Evolutionary conservation across 2,888 invertebrate genomes (phyloP).

Genomic region (Barypeithes pellucidus): DNA sequence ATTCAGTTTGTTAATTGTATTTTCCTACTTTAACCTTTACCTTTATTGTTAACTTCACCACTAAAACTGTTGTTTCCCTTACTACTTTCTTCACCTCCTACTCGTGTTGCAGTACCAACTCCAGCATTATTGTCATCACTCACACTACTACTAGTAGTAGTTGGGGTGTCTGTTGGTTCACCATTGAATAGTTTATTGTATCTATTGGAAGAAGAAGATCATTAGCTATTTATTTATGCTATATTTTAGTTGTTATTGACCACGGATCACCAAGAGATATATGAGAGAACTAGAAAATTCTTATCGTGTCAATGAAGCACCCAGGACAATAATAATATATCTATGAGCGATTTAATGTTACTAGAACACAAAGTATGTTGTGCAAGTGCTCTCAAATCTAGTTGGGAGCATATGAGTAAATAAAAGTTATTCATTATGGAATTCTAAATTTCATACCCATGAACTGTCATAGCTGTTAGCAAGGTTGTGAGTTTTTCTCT

Average conservation of each 20-base stretch:
- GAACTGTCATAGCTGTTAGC: conserved; percentile 79
- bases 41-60: not conserved
- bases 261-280: too few species aligned
- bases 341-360: too few species aligned
- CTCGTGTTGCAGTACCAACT: conserved; percentile 11
- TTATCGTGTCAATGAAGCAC: too few species aligned
- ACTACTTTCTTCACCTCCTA: conserved; percentile 17
- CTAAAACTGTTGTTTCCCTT: not conserved
- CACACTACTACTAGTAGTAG: not conserved
- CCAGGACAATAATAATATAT: too few species aligned
- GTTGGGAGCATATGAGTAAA: too few species aligned
- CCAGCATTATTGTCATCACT: conserved; percentile 9
- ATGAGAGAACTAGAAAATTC: too few species aligned
- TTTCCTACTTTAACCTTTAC: not conserved
- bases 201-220: conserved; percentile 10
- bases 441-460: conserved; percentile 69
- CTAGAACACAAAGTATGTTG: too few species aligned
- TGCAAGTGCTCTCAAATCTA: too few species aligned
- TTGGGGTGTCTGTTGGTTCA: conserved; percentile 69
- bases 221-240: not conserved
- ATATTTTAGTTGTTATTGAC: too few species aligned
- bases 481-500: conserved; percentile 73
- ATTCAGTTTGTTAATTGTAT: not conserved
- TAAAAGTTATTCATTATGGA: too few species aligned
- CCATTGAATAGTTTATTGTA: conserved; percentile 72